Conservation (phyloP, 2,888 invertebrate species). For the Meiosimyza platycephala region DNA sequence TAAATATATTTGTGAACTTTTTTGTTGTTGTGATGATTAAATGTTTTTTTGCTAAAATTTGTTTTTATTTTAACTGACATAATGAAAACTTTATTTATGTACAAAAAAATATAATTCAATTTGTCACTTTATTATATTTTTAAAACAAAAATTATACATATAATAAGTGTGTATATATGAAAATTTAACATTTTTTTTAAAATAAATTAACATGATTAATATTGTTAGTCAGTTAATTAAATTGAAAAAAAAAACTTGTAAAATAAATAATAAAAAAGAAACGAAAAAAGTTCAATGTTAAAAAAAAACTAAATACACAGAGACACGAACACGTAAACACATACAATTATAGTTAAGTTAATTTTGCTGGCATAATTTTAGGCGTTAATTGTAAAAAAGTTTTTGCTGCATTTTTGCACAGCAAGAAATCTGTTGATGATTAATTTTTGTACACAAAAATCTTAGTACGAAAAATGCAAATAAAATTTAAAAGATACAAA, state of each 20-base stretch:
- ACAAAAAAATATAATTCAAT: not conserved
- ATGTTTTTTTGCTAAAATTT: not conserved
- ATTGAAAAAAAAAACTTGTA: constrained; percentile 37
- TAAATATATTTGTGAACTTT: constrained; percentile 56
- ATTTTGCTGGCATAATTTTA: constrained; percentile 22
- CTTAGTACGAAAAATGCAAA: not conserved
- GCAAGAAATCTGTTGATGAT: not conserved
- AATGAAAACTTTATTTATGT: not conserved
- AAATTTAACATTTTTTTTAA: not conserved
- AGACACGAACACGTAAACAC: constrained; percentile 68
- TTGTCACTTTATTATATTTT: not conserved
- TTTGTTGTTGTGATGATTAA: constrained; percentile 59
- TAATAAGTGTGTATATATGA: not conserved
- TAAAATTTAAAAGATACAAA: not conserved
- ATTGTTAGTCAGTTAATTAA: constrained; percentile 14
- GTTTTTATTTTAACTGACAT: constrained; percentile 13
- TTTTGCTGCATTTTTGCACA: not conserved
- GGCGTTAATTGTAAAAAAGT: constrained; percentile 6
- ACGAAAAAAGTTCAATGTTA: constrained; percentile 5
- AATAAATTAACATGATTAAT: constrained; percentile 5
- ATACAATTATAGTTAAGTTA: constrained; percentile 53
- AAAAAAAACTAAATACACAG: constrained; percentile 62
- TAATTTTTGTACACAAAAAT: not conserved
- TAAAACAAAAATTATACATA: too few relatives aligned
- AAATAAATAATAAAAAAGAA: constrained; percentile 24